Conservation (phyloP, 2,888 invertebrate genomes). For the Drosophila longiperda region DNA sequence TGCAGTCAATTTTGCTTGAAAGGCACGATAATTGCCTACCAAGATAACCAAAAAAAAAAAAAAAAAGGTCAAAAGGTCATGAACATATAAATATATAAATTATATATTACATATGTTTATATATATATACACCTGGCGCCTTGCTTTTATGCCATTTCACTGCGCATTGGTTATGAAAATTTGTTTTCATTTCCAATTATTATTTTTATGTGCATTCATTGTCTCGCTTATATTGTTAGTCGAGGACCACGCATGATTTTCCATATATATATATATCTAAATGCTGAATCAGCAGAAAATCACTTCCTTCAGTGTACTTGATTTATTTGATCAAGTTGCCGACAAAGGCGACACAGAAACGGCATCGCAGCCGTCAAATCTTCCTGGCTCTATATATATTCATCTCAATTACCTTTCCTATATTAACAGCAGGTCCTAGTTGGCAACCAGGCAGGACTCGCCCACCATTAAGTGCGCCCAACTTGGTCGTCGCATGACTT, state of each 20-base stretch:
- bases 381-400: conserved; percentile 36
- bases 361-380: conserved; percentile 4
- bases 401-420: conserved; percentile 76
- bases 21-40: conserved; percentile 62
- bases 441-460: conserved; percentile 7
- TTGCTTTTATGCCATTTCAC: conserved; percentile 68
- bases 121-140: conserved; percentile 54
- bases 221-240: conserved; percentile 38
- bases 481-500: conserved; percentile 65
- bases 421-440: conserved; percentile 61
- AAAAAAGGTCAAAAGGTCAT: conserved; percentile 62
- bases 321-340: conserved; percentile 77
- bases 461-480: not conserved
- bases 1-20: conserved; percentile 51
- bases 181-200: conserved; percentile 82
- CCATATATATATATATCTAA: conserved; percentile 43
- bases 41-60: conserved; percentile 24
- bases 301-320: conserved; percentile 73
- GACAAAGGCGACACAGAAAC: conserved; percentile 22
- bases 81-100: not conserved
- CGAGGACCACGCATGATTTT: conserved; percentile 62
- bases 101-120: not conserved
- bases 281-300: conserved; percentile 68
- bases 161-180: conserved; percentile 67
- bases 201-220: conserved; percentile 80